phyloP scores from a whole-genome alignment of 2,113 vertebrate species.

The Ibidorhyncha struthersii region DNA sequence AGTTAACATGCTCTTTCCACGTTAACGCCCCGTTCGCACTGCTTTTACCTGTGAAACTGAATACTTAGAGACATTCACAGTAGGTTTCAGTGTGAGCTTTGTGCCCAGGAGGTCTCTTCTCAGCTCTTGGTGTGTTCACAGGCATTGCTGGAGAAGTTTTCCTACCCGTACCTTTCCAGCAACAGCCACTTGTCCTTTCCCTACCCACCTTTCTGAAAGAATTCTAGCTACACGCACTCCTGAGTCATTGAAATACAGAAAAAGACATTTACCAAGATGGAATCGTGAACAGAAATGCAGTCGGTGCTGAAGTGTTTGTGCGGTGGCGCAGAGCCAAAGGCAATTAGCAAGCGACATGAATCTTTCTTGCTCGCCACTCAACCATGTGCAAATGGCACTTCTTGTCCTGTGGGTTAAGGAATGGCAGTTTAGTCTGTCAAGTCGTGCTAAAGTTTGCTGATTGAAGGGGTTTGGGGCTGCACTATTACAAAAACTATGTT shows the following conservation, averaged over 20 bases:
- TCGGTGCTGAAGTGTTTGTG: background rate
- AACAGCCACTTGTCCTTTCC: background rate
- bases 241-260: constrained; percentile 2
- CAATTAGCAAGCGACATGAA: constrained; percentile 60
- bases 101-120: background rate
- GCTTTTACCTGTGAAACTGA: background rate
- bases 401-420: constrained; percentile 68
- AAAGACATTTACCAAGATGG: constrained; percentile 13
- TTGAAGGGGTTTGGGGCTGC: constrained; percentile 57
- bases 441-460: constrained; percentile 56
- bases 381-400: constrained; percentile 44
- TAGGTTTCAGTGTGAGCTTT: background rate
- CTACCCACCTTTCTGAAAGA: background rate
- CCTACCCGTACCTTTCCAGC: background rate
- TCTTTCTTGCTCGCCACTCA: constrained; percentile 40
- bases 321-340: constrained; percentile 51
- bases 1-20: background rate
- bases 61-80: background rate
- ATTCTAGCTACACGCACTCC: background rate
- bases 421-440: constrained; percentile 63
- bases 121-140: background rate
- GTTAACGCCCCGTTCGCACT: background rate
- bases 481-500: constrained; percentile 60
- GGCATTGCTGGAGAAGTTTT: background rate
- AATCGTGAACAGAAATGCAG: background rate